These are phyloP conservation scores for Alca torda DNA, from an alignment of 2,797 vertebrate species.

Conservation along the genomic window DNA sequence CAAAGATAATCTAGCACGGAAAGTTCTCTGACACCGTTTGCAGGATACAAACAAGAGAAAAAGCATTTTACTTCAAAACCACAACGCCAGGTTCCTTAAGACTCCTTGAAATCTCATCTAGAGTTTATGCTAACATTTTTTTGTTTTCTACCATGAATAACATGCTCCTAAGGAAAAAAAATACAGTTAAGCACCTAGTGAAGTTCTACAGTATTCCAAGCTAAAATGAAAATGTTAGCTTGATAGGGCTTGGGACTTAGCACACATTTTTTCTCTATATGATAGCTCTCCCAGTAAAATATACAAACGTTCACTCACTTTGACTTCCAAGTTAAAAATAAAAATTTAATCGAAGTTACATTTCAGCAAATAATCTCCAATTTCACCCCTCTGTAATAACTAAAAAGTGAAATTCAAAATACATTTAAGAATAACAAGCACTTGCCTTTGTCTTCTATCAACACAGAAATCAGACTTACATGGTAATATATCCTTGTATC, in stretches of 20 bases:
- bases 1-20: not conserved
- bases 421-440: not conserved
- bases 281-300: not conserved
- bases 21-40: not conserved
- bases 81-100: not conserved
- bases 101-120: not conserved
- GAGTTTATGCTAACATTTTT: not conserved
- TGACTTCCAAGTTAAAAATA: not conserved
- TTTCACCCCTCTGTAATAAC: not conserved
- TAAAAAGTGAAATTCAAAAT: not conserved
- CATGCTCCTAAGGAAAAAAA: not conserved
- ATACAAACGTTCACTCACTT: not conserved
- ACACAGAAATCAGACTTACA: conserved; percentile 83
- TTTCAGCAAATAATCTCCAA: not conserved
- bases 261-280: not conserved
- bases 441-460: not conserved
- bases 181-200: not conserved
- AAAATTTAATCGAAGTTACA: not conserved
- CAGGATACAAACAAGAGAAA: not conserved
- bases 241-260: not conserved
- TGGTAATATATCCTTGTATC: conserved; percentile 98
- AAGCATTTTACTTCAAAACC: not conserved
- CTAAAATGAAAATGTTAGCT: not conserved
- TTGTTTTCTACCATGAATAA: not conserved
- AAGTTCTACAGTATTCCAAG: not conserved